Conservation (phyloP, 2,113 vertebrate genomes). For the Brachirus orientalis region DNA sequence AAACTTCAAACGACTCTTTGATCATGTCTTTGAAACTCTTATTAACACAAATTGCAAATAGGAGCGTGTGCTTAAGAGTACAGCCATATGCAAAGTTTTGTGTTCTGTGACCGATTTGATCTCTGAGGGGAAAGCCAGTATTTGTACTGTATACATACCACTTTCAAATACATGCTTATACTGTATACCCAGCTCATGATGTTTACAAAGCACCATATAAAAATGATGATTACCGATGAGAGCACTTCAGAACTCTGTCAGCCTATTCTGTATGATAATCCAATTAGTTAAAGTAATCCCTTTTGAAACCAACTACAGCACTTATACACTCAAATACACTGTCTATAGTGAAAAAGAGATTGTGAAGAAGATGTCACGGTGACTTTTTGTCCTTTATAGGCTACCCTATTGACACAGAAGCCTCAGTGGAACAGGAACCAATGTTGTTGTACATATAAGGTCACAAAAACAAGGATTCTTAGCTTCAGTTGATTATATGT, state of each 20-base stretch:
- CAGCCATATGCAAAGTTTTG: constrained; percentile 24
- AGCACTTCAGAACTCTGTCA: neutral
- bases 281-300: neutral
- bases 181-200: neutral
- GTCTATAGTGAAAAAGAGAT: no score
- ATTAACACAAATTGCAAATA: constrained; percentile 36
- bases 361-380: no score
- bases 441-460: no score
- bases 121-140: neutral
- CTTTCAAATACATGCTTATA: no score
- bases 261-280: no score
- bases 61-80: constrained; percentile 18
- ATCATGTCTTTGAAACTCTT: constrained; percentile 61
- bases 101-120: constrained; percentile 8
- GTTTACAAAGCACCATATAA: neutral
- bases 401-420: no score
- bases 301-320: neutral
- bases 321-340: neutral
- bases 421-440: no score
- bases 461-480: no score
- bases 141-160: no score
- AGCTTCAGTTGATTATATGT: neutral
- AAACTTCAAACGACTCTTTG: constrained; percentile 69
- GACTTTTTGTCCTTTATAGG: no score
- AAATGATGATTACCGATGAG: neutral